Evolutionary conservation across 1,140 invertebrate genomes (phyloP).

Genomic region (Papilio dardanus): DNA sequence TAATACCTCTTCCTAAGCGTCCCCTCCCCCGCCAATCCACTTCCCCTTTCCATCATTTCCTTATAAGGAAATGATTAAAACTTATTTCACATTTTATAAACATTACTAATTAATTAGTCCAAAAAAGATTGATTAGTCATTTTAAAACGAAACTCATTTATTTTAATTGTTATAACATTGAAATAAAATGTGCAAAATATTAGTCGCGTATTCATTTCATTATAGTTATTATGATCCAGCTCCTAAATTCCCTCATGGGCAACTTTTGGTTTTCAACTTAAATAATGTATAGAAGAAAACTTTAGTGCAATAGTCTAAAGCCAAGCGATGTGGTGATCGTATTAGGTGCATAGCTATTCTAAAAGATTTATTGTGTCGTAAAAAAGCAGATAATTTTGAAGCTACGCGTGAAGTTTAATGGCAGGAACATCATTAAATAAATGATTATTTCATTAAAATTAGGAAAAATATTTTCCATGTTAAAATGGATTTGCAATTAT

Average conservation of each 20-base stretch:
- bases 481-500: background rate
- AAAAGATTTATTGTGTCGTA: background rate
- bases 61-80: too few relatives aligned
- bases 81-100: too few relatives aligned
- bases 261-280: background rate
- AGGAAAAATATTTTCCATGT: background rate
- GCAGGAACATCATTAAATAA: constrained; percentile 52
- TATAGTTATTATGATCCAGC: too few relatives aligned
- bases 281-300: constrained; percentile 15
- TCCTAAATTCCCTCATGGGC: too few relatives aligned
- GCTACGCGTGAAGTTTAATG: constrained; percentile 47
- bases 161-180: background rate
- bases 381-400: constrained; percentile 40
- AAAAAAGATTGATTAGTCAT: background rate
- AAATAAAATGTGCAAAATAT: background rate
- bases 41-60: too few relatives aligned
- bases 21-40: too few relatives aligned
- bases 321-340: constrained; percentile 52
- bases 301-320: constrained; percentile 42
- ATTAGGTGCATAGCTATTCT: constrained; percentile 37
- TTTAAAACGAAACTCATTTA: background rate
- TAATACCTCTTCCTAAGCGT: too few relatives aligned
- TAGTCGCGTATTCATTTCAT: constrained; percentile 16
- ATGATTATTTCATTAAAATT: background rate
- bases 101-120: too few relatives aligned